Conservation (phyloP, 2,797 vertebrate genomes). For the Danio albolineatus region DNA sequence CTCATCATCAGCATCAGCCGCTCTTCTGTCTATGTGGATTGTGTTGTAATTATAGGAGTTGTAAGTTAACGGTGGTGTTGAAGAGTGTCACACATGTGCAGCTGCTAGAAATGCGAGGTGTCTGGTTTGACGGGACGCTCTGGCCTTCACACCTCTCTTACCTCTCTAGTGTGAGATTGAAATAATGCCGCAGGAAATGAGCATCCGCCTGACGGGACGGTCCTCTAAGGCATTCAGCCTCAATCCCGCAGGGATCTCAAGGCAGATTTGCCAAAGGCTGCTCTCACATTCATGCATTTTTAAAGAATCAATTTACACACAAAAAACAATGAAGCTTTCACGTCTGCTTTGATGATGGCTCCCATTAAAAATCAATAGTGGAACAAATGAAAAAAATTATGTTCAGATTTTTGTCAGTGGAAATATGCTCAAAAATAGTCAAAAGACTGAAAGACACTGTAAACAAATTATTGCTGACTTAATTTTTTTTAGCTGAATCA, state of each 20-base stretch:
- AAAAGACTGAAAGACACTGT: too few species aligned
- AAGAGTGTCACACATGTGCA: constrained; percentile 10
- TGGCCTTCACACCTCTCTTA: constrained; percentile 37
- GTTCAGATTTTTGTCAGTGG: background rate
- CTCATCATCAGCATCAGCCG: too few species aligned
- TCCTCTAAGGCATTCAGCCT: background rate
- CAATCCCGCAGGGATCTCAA: background rate
- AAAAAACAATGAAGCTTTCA: constrained; percentile 21
- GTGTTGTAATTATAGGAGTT: background rate
- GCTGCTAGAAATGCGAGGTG: constrained; percentile 2
- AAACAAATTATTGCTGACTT: too few species aligned
- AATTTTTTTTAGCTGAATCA: too few species aligned
- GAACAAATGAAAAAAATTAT: background rate
- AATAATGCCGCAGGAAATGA: constrained; percentile 36
- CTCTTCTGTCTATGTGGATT: background rate
- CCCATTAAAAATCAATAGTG: background rate
- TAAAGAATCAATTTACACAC: constrained; percentile 26
- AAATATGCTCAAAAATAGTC: background rate
- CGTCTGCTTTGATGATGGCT: background rate
- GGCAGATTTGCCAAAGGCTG: constrained; percentile 27
- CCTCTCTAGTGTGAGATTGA: constrained; percentile 22
- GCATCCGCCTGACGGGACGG: background rate
- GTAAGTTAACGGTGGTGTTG: background rate
- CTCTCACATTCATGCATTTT: constrained; percentile 41
- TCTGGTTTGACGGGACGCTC: background rate